Conservation (phyloP, 2,113 vertebrate genomes). For the Anarrhichthys ocellatus region DNA sequence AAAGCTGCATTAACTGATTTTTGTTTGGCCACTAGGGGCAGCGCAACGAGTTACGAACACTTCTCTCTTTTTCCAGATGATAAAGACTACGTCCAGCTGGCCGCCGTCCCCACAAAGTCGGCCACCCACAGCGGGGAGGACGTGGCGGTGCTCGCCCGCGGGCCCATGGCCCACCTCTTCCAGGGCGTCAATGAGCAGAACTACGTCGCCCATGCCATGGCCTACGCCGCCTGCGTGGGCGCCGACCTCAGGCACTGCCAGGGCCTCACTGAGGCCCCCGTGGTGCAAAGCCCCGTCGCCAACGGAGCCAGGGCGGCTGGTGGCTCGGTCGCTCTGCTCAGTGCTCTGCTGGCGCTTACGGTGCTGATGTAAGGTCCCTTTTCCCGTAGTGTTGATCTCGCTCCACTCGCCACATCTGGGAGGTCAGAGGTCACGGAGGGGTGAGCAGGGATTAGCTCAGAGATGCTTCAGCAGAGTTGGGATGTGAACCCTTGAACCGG, state of each 20-base stretch:
- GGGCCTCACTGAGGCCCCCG: not conserved
- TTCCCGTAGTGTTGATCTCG: not conserved
- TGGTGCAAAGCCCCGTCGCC: not conserved
- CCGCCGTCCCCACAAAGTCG: slow-evolving; percentile 68
- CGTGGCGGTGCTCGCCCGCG: slow-evolving; percentile 77
- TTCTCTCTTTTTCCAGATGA: slow-evolving; percentile 56
- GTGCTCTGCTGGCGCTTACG: slow-evolving; percentile 27
- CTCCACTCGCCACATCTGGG: not conserved
- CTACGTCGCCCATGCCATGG: slow-evolving; percentile 84
- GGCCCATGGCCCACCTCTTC: slow-evolving; percentile 85
- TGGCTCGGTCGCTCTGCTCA: slow-evolving; percentile 15
- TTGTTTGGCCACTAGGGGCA: not conserved
- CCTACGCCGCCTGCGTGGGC: slow-evolving; percentile 81
- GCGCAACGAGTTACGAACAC: not conserved
- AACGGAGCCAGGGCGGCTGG: not conserved
- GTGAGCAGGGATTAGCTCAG: not conserved
- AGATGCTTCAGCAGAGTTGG: not conserved
- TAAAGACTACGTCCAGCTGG: slow-evolving; percentile 78
- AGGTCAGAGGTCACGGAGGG: slow-evolving; percentile 22
- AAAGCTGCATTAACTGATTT: not conserved
- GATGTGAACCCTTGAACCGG: not conserved
- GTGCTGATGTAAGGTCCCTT: slow-evolving; percentile 34
- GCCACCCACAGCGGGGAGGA: slow-evolving; percentile 85
- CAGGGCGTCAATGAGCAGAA: slow-evolving; percentile 84
- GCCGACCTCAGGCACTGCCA: slow-evolving; percentile 78